Evolutionary conservation across 2,113 vertebrate species (phyloP), one percentile per base, ranked within the genome.

Genomic region (Opisthocomus hoazin): DNA sequence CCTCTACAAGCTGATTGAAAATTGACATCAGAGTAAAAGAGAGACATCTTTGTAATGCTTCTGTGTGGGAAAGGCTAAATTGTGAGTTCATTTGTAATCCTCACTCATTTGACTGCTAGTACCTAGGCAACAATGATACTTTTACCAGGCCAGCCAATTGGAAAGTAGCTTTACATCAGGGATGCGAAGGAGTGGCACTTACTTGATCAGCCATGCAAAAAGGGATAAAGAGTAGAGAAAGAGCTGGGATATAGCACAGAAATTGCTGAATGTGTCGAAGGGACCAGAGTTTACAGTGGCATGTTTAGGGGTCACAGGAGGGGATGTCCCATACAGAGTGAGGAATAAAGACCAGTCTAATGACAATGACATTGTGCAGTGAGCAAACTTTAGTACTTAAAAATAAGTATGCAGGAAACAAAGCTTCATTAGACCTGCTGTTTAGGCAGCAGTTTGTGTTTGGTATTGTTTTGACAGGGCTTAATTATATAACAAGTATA

Each of bases 261-360:
- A 76, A 50, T 27, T 79, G 9, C n/a, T 43, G 50, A 27, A 39
- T 10, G 4, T 18, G 27, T 46, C 27, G 27, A 78, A 90, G 29
- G 20, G 17, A 51, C 16, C 17, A 10, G 11, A 30, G 34, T n/a
- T 43, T 69, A 16, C 15, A 34, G 12, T 7, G 7, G 8, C 23
- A 14, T 22, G 3, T 32, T 51, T 34, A 57, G n/a, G 11, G 13
- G 12, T 5, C 10, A 16, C 5, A 46, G 16, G 10, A 81, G 64
- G 5, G 6, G 32, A 20, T 4, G 2, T 84, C 66, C 36, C 21
- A 26, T 3, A 41, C 37, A 29, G 3, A 2, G 0, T 9, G 30
- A 5, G 4, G 34, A 68, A 17, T 24, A 54, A 73, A 73, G 45
- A 60, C 9, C 17, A 9, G 12, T 37, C 18, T 51, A 54, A 64